phyloP scores from a whole-genome alignment of 2,888 invertebrate genomes.

The Acronicta leporina region DNA sequence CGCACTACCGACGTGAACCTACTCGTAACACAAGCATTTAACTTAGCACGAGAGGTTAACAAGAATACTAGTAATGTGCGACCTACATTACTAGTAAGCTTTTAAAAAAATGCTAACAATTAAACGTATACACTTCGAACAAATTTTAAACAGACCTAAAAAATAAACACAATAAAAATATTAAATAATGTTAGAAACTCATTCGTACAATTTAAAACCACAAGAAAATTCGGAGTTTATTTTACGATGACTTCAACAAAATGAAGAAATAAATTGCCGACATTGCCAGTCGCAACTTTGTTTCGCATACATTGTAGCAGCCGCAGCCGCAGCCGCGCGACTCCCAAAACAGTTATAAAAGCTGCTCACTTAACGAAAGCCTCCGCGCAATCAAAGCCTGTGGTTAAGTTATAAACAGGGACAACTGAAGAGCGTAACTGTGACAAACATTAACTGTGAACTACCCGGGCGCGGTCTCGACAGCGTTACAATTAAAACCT shows the following conservation, averaged over 20 bases:
- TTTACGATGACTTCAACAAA: constrained; percentile 32
- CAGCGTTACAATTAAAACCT: constrained; percentile 56
- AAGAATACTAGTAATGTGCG: no score
- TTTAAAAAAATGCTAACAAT: no score
- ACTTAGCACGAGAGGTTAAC: no score
- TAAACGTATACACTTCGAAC: no score
- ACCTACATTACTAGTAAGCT: no score
- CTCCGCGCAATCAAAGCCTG: constrained; percentile 49
- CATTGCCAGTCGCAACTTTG: constrained; percentile 41
- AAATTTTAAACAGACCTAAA: no score
- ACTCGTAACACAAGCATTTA: no score
- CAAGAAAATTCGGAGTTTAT: neutral
- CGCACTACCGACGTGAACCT: no score
- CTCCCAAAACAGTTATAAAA: constrained; percentile 44
- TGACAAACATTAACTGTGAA: constrained; percentile 57
- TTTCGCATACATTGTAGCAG: constrained; percentile 12
- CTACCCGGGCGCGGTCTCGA: constrained; percentile 50
- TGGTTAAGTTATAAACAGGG: constrained; percentile 52
- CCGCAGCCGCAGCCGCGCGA: constrained; percentile 2
- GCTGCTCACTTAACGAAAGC: constrained; percentile 10
- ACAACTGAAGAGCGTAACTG: constrained; percentile 46
- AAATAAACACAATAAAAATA: neutral
- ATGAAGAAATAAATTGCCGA: constrained; percentile 30
- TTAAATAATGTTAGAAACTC: neutral
- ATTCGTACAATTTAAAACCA: neutral